phyloP scores from a whole-genome alignment of 1,140 invertebrate genomes.

The Drosophila ironensis region DNA sequence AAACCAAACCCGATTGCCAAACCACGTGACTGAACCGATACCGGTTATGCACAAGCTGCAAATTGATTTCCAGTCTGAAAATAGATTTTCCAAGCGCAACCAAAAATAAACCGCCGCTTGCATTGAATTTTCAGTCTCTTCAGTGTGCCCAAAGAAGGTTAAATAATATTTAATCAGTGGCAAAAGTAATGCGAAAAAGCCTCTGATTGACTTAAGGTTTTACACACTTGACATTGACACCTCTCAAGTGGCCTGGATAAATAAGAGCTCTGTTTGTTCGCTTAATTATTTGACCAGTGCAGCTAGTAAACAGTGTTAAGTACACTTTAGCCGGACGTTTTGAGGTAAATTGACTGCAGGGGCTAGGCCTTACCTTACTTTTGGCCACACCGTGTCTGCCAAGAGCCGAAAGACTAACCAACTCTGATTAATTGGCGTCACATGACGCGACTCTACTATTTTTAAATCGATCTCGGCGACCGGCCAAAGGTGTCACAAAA shows the following conservation, averaged over 20 bases:
- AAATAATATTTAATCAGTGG: too few relatives aligned
- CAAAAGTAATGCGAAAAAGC: not conserved
- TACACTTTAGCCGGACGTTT: conserved; percentile 3
- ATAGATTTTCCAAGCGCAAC: conserved; percentile 21
- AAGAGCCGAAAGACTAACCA: not conserved
- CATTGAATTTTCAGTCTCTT: not conserved
- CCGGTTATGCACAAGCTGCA: conserved; percentile 25
- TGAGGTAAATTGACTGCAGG: conserved; percentile 19
- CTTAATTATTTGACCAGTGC: conserved; percentile 42
- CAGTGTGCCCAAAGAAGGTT: too few relatives aligned
- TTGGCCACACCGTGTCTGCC: not conserved
- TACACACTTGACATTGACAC: conserved; percentile 58
- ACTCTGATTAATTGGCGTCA: conserved; percentile 33
- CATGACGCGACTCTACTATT: conserved; percentile 43
- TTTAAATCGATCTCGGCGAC: conserved; percentile 21
- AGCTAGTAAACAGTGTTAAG: conserved; percentile 30
- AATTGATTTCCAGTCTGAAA: conserved; percentile 43
- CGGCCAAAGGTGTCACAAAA: conserved; percentile 32
- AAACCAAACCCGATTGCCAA: conserved; percentile 45
- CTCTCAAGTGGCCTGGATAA: conserved; percentile 43
- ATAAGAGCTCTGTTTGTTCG: conserved; percentile 26
- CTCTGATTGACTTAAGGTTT: conserved; percentile 21
- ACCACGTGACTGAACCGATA: conserved; percentile 39
- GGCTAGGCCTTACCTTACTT: not conserved
- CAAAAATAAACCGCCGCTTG: conserved; percentile 13